These are phyloP conservation scores for Dexiosoma caninum DNA, from an alignment of 2,888 invertebrate species.

Conservation along the genomic window DNA sequence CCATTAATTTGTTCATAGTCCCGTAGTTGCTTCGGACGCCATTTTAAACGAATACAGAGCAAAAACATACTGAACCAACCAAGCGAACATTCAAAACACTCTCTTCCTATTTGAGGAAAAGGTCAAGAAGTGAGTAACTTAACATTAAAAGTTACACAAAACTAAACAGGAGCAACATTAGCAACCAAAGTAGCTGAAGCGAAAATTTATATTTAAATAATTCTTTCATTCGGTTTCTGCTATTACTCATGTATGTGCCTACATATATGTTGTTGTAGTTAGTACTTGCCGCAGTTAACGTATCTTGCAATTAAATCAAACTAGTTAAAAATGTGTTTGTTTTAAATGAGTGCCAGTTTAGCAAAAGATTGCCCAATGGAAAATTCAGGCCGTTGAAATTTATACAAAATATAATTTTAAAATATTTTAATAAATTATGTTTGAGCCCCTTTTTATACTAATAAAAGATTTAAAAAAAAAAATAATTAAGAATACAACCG, in stretches of 20 bases:
- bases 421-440: too few relatives aligned
- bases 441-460: too few relatives aligned
- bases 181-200: background rate
- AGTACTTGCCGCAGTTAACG: conserved; percentile 18
- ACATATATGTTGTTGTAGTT: background rate
- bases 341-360: conserved; percentile 12
- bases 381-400: background rate
- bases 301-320: conserved; percentile 60
- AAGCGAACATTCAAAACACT: conserved; percentile 2
- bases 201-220: conserved; percentile 51
- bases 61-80: background rate
- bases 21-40: background rate
- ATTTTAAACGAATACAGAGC: background rate
- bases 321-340: conserved; percentile 36
- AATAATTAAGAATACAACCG: too few relatives aligned
- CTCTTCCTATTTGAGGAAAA: conserved; percentile 24
- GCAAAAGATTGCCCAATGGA: background rate
- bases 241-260: background rate
- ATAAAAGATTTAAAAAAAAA: too few relatives aligned
- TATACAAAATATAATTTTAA: too few relatives aligned
- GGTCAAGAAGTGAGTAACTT: conserved; percentile 52
- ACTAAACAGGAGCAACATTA: conserved; percentile 12
- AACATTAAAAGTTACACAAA: conserved; percentile 51
- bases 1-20: background rate
- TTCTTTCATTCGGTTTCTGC: conserved; percentile 41